Evolutionary conservation across 2,797 vertebrate genomes (phyloP), one percentile per base, ranked within the genome.

Genomic region (Brachyalestes nurse): DNA sequence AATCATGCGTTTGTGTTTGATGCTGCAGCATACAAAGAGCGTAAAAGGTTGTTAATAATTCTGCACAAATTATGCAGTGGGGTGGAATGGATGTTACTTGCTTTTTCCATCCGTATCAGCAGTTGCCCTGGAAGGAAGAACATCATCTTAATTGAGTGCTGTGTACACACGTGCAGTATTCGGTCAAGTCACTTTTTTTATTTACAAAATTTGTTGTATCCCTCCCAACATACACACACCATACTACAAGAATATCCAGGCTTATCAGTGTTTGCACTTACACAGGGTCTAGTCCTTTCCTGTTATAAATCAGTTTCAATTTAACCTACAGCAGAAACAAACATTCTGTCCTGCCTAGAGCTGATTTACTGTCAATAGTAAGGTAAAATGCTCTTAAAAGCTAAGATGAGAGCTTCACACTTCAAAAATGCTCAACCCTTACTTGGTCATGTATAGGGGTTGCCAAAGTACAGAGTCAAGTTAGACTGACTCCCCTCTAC

Each of bases 191-290:
- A 45, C 14, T 60, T 62, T 77, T 42, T 75, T 25, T 7, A 28
- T 1, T 28, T 28, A 28, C 1, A 28, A 28, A 28, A 28, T 28
- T 28, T 28, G 28, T 28, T 28, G 28, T 28, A 28, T 28, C 28
- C 28, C 28, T 3, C 3, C 28, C 28, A 28, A 28, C 28, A 28
- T 42, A 6, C 42, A 42, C 42, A 19, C 13, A 14, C 3, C 19
- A 71, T 4, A 25, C 17, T 72, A 55, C 10, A 51, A 58, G 78
- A 28, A 28, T 66, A 13, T 55, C 1, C n/a, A 23, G 21, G 16
- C 47, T 17, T 58, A 60, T 79, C 87, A 89, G 87, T 87, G 87
- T 86, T 82, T 89, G 83, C 88, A 88, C 88, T 88, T 91, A 89
- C 77, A 72, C 47, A 49, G 64, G 80, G 77, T 49, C 60, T 49